These are phyloP conservation scores for Intellagama lesueurii DNA, from an alignment of 2,797 vertebrate species.

Conservation along the genomic window DNA sequence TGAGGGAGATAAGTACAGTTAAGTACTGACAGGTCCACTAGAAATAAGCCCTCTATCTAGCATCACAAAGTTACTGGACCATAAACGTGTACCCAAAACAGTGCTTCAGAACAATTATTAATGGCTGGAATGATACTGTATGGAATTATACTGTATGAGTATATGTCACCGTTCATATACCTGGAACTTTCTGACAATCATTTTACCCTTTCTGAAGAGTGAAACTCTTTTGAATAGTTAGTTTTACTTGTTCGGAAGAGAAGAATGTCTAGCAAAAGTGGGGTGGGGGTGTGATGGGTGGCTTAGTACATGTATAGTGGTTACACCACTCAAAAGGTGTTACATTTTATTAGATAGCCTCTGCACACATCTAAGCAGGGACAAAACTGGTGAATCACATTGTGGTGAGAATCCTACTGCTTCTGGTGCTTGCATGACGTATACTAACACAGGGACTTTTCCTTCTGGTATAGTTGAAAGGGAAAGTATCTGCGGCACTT, in stretches of 20 bases:
- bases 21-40: background rate
- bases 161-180: background rate
- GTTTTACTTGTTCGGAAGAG: no score
- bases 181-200: background rate
- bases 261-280: background rate
- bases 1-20: background rate
- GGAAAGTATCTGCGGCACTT: background rate
- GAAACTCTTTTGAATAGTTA: no score
- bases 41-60: background rate
- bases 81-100: background rate
- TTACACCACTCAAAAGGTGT: background rate
- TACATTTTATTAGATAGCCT: background rate
- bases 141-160: background rate
- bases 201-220: no score
- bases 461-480: background rate
- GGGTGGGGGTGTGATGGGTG: no score
- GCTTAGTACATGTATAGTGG: background rate
- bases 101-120: background rate
- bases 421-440: background rate
- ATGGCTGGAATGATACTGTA: no score
- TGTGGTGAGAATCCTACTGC: background rate
- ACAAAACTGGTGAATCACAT: no score
- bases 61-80: background rate
- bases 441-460: background rate
- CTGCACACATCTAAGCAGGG: no score